phyloP scores from a whole-genome alignment of 1,140 invertebrate genomes.

The Hycleus cichorii region DNA sequence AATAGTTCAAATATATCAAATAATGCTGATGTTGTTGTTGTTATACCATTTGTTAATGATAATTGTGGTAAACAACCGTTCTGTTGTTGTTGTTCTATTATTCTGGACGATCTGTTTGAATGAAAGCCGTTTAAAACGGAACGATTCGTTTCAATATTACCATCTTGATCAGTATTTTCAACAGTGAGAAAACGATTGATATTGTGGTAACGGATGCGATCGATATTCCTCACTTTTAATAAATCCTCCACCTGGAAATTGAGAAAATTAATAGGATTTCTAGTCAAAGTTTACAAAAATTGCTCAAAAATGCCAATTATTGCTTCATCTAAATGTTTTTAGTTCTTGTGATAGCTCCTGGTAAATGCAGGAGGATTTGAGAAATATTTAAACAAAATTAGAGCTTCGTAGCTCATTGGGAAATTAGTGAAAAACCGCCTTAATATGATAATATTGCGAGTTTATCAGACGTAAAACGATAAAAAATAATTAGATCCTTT shows the following conservation, averaged over 20 bases:
- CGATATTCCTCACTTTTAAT: conserved; percentile 59
- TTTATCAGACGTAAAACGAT: too few relatives aligned
- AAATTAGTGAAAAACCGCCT: too few relatives aligned
- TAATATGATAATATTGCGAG: too few relatives aligned
- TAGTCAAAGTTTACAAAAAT: too few relatives aligned
- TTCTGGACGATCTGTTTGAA: neutral
- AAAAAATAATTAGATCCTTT: too few relatives aligned
- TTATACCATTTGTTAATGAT: conserved; percentile 45
- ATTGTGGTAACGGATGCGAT: conserved; percentile 49
- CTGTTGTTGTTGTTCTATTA: neutral
- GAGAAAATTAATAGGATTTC: too few relatives aligned
- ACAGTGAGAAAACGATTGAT: conserved; percentile 50
- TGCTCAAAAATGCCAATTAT: too few relatives aligned
- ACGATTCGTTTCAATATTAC: conserved; percentile 4
- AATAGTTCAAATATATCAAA: conserved; percentile 61
- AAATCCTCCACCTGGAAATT: conserved; percentile 47
- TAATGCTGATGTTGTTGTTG: conserved; percentile 45
- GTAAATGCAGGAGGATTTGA: too few relatives aligned
- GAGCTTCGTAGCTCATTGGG: too few relatives aligned
- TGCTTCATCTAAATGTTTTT: too few relatives aligned
- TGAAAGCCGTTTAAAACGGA: conserved; percentile 24
- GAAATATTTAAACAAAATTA: too few relatives aligned
- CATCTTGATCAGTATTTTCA: conserved; percentile 30
- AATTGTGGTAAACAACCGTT: conserved; percentile 10
- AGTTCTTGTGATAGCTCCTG: too few relatives aligned